A percentile compares a stretch with the other conserved stretches of the same genome.
These are phyloP conservation scores for Napeogenes sylphis DNA, from an alignment of 2,888 invertebrate genomes.

Conservation along the genomic window DNA sequence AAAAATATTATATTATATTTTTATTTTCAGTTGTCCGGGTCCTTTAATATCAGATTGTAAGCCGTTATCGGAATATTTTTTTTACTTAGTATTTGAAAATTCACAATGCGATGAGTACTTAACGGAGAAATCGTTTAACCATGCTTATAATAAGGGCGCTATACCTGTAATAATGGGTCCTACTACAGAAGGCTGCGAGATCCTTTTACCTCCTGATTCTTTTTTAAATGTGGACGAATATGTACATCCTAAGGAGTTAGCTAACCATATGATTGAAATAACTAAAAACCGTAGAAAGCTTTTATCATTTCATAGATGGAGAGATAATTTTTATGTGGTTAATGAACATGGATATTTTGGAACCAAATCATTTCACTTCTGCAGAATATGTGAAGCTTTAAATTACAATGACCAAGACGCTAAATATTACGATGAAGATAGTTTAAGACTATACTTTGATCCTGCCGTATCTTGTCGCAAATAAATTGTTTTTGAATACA, in stretches of 20 bases:
- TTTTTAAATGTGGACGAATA: conserved; percentile 79
- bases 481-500: neutral
- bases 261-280: conserved; percentile 69
- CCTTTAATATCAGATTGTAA: conserved; percentile 80
- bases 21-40: conserved; percentile 78
- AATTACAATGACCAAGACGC: conserved; percentile 72
- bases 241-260: conserved; percentile 68
- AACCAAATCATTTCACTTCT: conserved; percentile 77
- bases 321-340: conserved; percentile 70
- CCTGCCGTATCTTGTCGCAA: conserved; percentile 26
- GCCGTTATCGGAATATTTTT: conserved; percentile 77
- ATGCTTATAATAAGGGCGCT: conserved; percentile 79
- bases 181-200: conserved; percentile 60
- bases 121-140: conserved; percentile 83
- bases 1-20: no score
- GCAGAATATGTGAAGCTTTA: conserved; percentile 82
- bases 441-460: conserved; percentile 44
- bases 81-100: conserved; percentile 84
- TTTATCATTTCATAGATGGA: conserved; percentile 78
- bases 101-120: conserved; percentile 82
- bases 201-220: conserved; percentile 79
- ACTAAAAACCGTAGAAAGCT: conserved; percentile 52
- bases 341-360: conserved; percentile 85
- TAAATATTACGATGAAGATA: conserved; percentile 43
- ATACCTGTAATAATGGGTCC: conserved; percentile 83